Evolutionary conservation across 2,113 vertebrate species (phyloP).

Genomic region (Himantopus leucocephalus): DNA sequence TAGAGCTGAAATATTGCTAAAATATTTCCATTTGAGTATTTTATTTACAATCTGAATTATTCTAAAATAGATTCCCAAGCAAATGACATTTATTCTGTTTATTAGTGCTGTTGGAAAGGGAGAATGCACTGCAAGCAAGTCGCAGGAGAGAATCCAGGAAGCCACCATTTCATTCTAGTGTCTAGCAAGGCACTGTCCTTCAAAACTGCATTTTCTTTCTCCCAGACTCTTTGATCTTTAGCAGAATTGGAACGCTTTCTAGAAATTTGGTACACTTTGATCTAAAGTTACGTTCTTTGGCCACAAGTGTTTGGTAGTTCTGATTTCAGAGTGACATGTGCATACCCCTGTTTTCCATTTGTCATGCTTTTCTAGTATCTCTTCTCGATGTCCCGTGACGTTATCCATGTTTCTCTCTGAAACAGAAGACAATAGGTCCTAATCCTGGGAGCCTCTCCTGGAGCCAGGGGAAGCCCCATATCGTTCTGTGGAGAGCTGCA

Average conservation of each 20-base stretch:
- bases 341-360: neutral
- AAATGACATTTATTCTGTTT: neutral
- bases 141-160: neutral
- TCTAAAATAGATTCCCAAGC: neutral
- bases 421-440: neutral
- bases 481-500: neutral
- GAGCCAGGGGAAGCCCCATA: neutral
- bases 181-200: neutral
- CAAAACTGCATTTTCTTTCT: neutral
- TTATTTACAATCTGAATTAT: neutral
- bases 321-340: neutral
- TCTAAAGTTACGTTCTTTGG: neutral
- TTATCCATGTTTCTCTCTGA: neutral
- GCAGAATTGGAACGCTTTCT: neutral
- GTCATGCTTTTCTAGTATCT: neutral
- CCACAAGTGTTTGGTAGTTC: neutral
- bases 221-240: neutral
- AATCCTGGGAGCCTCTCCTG: neutral
- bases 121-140: neutral
- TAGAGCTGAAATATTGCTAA: neutral
- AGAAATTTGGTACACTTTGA: neutral
- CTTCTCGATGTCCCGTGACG: neutral
- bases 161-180: neutral
- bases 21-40: neutral
- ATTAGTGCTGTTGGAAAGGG: neutral